Conservation (phyloP, 2,888 invertebrate species). For the Perithous albicinctus region DNA sequence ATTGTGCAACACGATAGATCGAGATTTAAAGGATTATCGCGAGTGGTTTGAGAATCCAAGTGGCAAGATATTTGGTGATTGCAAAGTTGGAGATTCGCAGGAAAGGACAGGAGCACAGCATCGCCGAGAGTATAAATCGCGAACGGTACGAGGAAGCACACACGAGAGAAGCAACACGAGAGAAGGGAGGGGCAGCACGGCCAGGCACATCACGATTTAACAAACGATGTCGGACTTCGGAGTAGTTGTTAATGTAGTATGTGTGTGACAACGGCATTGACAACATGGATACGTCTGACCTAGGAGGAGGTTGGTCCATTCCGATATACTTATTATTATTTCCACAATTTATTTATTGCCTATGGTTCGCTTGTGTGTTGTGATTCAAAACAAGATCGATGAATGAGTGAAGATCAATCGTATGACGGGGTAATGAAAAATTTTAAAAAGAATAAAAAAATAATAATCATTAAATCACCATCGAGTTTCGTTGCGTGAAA, state of each 20-base stretch:
- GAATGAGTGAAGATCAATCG: background rate
- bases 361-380: too few relatives aligned
- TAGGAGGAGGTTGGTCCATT: conserved; percentile 84
- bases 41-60: conserved; percentile 32
- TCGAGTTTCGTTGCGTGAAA: background rate
- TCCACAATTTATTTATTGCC: conserved; percentile 4
- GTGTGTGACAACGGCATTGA: conserved; percentile 85
- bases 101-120: conserved; percentile 57
- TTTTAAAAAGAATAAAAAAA: background rate
- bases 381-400: too few relatives aligned
- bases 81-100: conserved; percentile 55
- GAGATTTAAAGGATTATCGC: conserved; percentile 6
- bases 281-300: conserved; percentile 84
- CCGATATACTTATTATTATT: conserved; percentile 56
- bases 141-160: conserved; percentile 34
- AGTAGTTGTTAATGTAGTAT: conserved; percentile 85
- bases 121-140: conserved; percentile 34
- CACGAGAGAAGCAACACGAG: conserved; percentile 33
- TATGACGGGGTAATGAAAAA: too few relatives aligned
- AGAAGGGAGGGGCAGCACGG: conserved; percentile 79
- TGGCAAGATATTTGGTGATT: conserved; percentile 20
- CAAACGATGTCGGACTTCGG: conserved; percentile 84
- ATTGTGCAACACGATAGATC: background rate
- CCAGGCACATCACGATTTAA: conserved; percentile 78
- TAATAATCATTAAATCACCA: too few relatives aligned